These are phyloP conservation scores for Cryptophagus acutangulus DNA, from an alignment of 2,888 invertebrate species.

Conservation along the genomic window DNA sequence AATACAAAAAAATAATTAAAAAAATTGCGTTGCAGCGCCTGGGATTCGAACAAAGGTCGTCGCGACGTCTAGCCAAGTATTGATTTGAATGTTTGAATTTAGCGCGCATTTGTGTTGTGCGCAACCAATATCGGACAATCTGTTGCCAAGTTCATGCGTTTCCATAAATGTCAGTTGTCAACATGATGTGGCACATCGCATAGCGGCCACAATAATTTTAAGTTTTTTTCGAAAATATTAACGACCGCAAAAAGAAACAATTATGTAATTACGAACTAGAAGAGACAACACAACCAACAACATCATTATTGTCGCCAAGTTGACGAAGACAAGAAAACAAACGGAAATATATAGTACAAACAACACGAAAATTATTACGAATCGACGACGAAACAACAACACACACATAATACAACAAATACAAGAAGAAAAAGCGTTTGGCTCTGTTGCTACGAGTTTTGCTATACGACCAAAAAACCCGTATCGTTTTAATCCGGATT, in stretches of 20 bases:
- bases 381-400: no score
- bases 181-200: constrained; percentile 51
- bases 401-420: no score
- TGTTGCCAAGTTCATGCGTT: constrained; percentile 52
- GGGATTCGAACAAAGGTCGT: neutral
- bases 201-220: constrained; percentile 48
- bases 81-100: neutral
- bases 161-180: constrained; percentile 45
- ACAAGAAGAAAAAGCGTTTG: constrained; percentile 41
- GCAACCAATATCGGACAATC: constrained; percentile 37
- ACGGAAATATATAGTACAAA: constrained; percentile 46
- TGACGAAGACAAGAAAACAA: neutral
- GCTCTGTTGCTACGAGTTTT: constrained; percentile 38
- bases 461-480: constrained; percentile 15
- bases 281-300: constrained; percentile 30
- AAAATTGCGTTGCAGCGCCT: constrained; percentile 1
- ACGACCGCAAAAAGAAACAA: constrained; percentile 43
- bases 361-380: no score
- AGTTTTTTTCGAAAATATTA: constrained; percentile 40
- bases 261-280: constrained; percentile 44
- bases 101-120: constrained; percentile 7
- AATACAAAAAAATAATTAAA: constrained; percentile 9
- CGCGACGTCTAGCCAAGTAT: no score
- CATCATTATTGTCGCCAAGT: constrained; percentile 42
- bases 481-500: constrained; percentile 36